A percentile compares a stretch with the other conserved stretches of the same genome.
phyloP scores from a whole-genome alignment of 2,888 invertebrate species.

The Mesorhabditis sp. region DNA sequence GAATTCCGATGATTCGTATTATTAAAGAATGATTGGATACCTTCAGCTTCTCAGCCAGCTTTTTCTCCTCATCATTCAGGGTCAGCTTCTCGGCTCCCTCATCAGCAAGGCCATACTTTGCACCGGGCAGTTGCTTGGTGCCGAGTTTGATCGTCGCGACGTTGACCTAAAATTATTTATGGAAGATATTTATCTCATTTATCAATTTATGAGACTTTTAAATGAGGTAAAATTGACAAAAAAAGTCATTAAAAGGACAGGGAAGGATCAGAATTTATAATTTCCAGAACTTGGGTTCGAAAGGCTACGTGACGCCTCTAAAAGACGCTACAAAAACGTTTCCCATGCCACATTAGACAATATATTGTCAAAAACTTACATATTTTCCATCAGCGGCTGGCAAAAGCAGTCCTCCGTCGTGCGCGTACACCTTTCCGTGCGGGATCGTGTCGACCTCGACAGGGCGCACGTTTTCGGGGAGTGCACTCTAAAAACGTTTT shows the following conservation, averaged over 20 bases:
- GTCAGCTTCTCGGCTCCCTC: constrained; percentile 65
- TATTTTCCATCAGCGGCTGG: constrained; percentile 76
- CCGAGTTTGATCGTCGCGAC: constrained; percentile 74
- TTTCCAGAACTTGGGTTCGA: too few relatives aligned
- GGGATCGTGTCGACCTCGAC: constrained; percentile 29
- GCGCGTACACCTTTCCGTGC: constrained; percentile 34
- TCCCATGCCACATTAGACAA: background rate
- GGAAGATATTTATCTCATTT: background rate
- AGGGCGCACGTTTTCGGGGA: background rate
- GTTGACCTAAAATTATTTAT: constrained; percentile 68
- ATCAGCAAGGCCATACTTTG: constrained; percentile 70
- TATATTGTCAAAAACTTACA: constrained; percentile 61
- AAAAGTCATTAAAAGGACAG: too few relatives aligned
- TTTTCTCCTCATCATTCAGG: constrained; percentile 73
- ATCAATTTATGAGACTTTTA: background rate
- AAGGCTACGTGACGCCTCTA: too few relatives aligned
- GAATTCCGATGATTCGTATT: constrained; percentile 53
- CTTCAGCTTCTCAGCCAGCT: constrained; percentile 66
- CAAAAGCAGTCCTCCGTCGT: constrained; percentile 71
- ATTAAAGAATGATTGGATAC: constrained; percentile 35
- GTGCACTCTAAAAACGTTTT: background rate
- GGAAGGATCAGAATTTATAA: too few relatives aligned
- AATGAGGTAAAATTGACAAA: too few relatives aligned
- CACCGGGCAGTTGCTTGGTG: constrained; percentile 71
- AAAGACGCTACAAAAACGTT: too few relatives aligned